Evolutionary conservation across 1,140 invertebrate genomes (phyloP), one percentile per base, ranked within the genome.

Genomic region (Chrysopa pallens): DNA sequence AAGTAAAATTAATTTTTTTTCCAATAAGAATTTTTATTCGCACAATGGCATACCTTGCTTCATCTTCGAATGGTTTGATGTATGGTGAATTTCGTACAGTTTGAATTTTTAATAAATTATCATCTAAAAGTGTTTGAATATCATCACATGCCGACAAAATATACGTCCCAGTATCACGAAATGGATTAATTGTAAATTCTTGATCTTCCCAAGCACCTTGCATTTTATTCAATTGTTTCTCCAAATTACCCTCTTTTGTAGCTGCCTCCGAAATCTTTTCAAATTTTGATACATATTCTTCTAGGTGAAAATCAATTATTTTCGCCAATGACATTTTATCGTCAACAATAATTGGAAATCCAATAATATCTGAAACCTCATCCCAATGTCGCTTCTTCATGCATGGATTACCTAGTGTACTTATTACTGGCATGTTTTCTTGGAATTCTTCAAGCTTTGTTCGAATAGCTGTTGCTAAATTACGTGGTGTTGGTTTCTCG

Each of bases 71-170:
- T 1, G 92, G 92, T 57, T 93, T 94, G 44, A 96, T 94, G 55
- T 92, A 96, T 1, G 91, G 85, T 8, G 91, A 96, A 53, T 90
- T 91, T 61, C 92, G 85, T 89, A 97, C 96, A 1, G 91, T 95
- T 61, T 95, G 90, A 11, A 90, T 90, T 63, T 96, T 96, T 6
- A 95, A 84, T 47, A 96, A 84, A 60, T 97, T 92, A 63, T 97
- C 92, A 62, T 97, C 93, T 13, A 97, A 61, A 29, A 93, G 61
- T n/a, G 92, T 62, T 66, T 97, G 92, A 56, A 97, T 94, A 51
- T 95, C 90, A 64, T 97, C 92, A 2, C 95, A 74, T 43, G 84
- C 79, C 1, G 88, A 82, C 45, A 97, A 66, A 48, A 96, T 88
- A 49, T 78, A 83, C 1, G 90, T 94, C 14, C 90, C 91, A 2